Base-by-base conservation (phyloP, 2,888 invertebrate genomes). In the Tinea trinotella region DNA sequence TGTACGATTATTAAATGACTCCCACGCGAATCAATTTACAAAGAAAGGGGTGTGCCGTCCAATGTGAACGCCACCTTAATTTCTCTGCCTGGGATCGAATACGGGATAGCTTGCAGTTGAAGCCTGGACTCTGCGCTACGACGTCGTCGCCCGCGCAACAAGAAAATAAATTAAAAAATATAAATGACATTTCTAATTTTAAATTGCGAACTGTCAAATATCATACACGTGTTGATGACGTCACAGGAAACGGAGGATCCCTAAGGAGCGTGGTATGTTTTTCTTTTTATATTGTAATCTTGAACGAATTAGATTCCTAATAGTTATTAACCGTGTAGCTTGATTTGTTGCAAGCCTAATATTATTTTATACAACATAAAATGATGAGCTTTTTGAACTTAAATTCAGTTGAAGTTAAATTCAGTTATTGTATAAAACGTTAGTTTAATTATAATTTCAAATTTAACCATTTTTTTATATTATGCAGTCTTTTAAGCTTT, bases 31-130 rank as follows among this genome's bases (percentile, higher is more conserved):
- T 40, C 13, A 1, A 40, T 40, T 40, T 7, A 40, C 40, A 80
- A 83, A 72, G 76, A 83, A 83, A 77, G 84, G 84, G 82, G 81
- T 80, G 79, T 67, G 74, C 17, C 68, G 65, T 67, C 70, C 73
- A 73, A 70, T 70, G 68, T 68, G 66, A 60, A 62, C 67, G 68
- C 73, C 77, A 81, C 79, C 78, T 82, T 81, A 82, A 81, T 76
- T 68, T 70, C 69, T 70, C 67, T 68, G 46, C 46, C 65, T 62
- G 13, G 44, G 13, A 46, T 46, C 64, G 70, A 61, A 61, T 58
- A 54, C 60, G 58, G 57, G 62, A 62, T 65, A 65, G 60, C 57
- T 72, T 70, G 68, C 71, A 84, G 84, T 83, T 71, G 67, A 68
- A 68, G 68, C 58, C 70, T 59, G 68, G 74, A 70, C 71, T 70